Base-by-base conservation (phyloP, 1,140 invertebrate genomes). In the Tyrophagus putrescentiae region DNA sequence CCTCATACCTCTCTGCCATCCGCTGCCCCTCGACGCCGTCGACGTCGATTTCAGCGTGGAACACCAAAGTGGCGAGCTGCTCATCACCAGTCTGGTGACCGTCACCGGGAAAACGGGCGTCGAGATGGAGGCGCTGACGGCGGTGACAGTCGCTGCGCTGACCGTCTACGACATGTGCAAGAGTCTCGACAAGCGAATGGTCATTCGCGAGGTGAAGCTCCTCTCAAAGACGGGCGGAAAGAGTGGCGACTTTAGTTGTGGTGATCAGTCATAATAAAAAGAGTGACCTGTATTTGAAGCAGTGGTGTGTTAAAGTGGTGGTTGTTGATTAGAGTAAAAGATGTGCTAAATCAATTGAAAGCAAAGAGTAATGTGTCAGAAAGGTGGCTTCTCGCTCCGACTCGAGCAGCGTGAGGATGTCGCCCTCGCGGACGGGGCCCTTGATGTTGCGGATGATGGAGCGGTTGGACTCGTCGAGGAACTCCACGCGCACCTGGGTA, bases 141-240 rank as follows among this genome's bases (percentile, higher is more conserved):
- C 87, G 13, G 88, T 81, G 4, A 77, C 82, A 31, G 75, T 97
- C 44, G 84, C 93, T 1, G 86, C 90, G 3, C 75, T 98, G 4
- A 88, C 93, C 11, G 77, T 99, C 23, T 98, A 98, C 73, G 95
- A 98, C 73, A 99, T 99, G 95, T 96, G 92, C 70, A 99, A 98
- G 76, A 82, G 91, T 5, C 82, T 92, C 11, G 77, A 75, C 9
- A 83, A 91, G 65, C 71, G 77, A 36, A 79, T 80, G 41, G 65
- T 72, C 7, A 88, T 97, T 65, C 76, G 73, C 21, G 79, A 84
- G 66, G 78, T 94, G 60, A 75, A 78, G 65, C 74, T 97, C 34
- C 44, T 87, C 42, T 75, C 75, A 57, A 97, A 97, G 77, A 76
- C 75, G 29, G 90, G 91, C 23, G 89, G 85, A 61, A 77, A 70